Evolutionary conservation across 2,113 vertebrate species (phyloP).

Genomic region (Phalacrocorax aristotelis): DNA sequence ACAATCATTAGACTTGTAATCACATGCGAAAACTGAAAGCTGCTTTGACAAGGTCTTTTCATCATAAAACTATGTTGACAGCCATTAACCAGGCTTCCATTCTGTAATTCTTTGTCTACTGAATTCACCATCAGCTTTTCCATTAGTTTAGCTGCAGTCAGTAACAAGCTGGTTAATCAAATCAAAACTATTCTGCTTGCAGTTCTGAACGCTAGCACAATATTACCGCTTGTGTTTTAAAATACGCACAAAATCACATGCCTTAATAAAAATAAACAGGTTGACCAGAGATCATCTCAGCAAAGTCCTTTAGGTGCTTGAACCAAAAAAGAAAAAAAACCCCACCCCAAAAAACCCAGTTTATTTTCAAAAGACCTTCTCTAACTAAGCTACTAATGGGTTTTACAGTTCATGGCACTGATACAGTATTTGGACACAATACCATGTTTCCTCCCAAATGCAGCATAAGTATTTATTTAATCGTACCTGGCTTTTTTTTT

Average conservation of each 20-base stretch:
- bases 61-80: not conserved
- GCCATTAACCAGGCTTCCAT: not conserved
- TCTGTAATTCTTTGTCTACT: not conserved
- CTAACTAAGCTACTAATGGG: not conserved
- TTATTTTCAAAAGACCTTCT: not conserved
- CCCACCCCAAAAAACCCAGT: too few species aligned
- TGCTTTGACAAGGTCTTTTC: not conserved
- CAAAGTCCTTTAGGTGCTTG: not conserved
- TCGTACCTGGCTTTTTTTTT: not conserved
- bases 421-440: not conserved
- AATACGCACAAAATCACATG: not conserved
- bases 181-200: not conserved
- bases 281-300: not conserved
- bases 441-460: not conserved
- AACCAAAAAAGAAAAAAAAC: not conserved
- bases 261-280: not conserved
- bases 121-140: not conserved
- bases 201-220: not conserved
- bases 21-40: not conserved
- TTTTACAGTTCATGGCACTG: not conserved
- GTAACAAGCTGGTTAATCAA: not conserved
- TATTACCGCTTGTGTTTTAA: not conserved
- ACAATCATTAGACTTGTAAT: not conserved
- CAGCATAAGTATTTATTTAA: not conserved
- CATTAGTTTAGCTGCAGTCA: not conserved